These are phyloP conservation scores for Rhinoderma darwinii DNA, from an alignment of 2,113 vertebrate genomes.

Conservation along the genomic window DNA sequence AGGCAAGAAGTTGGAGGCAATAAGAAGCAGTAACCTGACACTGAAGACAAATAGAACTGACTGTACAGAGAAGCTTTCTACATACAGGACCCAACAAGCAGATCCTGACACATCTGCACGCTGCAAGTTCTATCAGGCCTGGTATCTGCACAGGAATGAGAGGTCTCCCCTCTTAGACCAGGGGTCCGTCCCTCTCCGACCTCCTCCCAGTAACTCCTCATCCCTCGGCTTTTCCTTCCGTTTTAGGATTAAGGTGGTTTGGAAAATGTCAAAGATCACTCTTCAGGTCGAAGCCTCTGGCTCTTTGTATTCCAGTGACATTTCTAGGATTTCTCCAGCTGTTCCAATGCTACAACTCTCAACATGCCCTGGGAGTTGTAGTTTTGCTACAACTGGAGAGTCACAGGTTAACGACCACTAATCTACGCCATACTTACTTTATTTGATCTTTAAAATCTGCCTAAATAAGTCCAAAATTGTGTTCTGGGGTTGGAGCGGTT, in stretches of 20 bases:
- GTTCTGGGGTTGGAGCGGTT: no score
- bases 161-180: background rate
- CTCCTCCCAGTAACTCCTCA: background rate
- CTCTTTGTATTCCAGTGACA: background rate
- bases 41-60: background rate
- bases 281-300: background rate
- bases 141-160: constrained; percentile 31
- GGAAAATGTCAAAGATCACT: background rate
- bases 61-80: constrained; percentile 19
- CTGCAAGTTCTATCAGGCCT: constrained; percentile 38
- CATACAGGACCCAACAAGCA: constrained; percentile 22
- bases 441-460: no score
- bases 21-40: constrained; percentile 35
- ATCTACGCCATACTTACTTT: no score
- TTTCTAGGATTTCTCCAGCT: background rate
- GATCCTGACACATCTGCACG: constrained; percentile 32
- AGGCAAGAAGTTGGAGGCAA: background rate
- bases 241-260: background rate
- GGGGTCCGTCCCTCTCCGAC: background rate
- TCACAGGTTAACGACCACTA: no score
- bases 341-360: background rate
- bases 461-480: no score
- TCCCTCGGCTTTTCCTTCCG: background rate
- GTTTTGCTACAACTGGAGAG: no score
- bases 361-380: no score